Conservation (phyloP, 2,113 vertebrate species). For the Coreoperca whiteheadi region DNA sequence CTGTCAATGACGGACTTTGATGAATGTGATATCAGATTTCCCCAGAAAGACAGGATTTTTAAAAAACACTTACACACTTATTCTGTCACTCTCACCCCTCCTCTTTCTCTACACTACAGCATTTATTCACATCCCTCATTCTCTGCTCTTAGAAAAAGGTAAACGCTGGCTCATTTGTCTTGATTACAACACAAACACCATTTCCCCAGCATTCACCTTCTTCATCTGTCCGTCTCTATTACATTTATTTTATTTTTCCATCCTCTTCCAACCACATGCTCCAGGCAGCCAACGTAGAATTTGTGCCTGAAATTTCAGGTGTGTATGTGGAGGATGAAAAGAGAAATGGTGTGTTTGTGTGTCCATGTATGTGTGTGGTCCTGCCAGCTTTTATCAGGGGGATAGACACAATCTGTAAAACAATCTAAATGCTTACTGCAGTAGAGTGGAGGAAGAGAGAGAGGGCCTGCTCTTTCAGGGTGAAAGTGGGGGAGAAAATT, state of each 20-base stretch:
- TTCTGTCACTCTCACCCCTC: conserved; percentile 7
- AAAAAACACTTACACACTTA: conserved; percentile 8
- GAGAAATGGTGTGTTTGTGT: conserved; percentile 26
- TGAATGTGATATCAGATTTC: conserved; percentile 40
- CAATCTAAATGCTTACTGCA: conserved; percentile 56
- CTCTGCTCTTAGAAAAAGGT: conserved; percentile 19
- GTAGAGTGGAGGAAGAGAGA: conserved; percentile 13
- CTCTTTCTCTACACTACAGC: conserved; percentile 24
- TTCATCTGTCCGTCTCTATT: conserved; percentile 58
- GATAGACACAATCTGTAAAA: conserved; percentile 59
- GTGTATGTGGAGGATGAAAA: conserved; percentile 8
- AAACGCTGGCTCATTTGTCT: conserved; percentile 57
- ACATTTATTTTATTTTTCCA: conserved; percentile 40
- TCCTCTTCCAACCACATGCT: conserved; percentile 26
- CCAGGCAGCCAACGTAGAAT: neutral
- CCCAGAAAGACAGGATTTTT: neutral
- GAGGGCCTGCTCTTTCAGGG: neutral
- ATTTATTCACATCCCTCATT: conserved; percentile 5
- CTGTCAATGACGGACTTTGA: conserved; percentile 16
- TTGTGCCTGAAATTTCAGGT: conserved; percentile 15
- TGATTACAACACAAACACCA: conserved; percentile 58
- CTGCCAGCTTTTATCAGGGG: conserved; percentile 41
- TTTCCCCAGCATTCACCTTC: conserved; percentile 33
- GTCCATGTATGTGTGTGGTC: conserved; percentile 40
- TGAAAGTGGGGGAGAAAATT: conserved; percentile 5